phyloP scores from a whole-genome alignment of 1,140 invertebrate genomes.

The Hylaeus volcanicus region DNA sequence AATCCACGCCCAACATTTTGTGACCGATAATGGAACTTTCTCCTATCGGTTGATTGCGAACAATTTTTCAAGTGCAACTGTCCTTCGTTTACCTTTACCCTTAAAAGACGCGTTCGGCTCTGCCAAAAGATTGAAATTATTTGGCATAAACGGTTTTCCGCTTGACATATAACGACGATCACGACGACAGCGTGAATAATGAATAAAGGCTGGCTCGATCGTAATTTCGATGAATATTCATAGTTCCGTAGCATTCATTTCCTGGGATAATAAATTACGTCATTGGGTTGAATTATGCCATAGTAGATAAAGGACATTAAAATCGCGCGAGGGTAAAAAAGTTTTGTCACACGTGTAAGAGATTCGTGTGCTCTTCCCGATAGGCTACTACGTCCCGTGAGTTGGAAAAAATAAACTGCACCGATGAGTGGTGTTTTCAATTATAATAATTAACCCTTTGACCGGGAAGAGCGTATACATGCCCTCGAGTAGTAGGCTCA shows the following conservation, averaged over 20 bases:
- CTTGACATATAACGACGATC: neutral
- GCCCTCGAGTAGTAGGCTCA: no score
- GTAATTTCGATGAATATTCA: conserved; percentile 50
- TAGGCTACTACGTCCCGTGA: no score
- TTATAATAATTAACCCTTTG: neutral
- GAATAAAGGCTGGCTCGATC: neutral
- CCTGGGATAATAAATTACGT: conserved; percentile 14
- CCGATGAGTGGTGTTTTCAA: neutral
- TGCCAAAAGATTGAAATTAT: neutral
- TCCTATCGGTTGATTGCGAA: neutral
- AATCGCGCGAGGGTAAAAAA: neutral
- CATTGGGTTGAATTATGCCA: conserved; percentile 14
- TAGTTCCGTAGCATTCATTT: conserved; percentile 1
- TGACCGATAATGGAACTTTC: neutral
- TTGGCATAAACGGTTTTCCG: conserved; percentile 24
- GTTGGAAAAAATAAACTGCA: no score
- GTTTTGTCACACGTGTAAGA: no score
- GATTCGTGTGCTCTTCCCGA: neutral
- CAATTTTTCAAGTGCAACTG: neutral
- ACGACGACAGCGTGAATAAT: neutral
- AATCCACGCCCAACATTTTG: neutral
- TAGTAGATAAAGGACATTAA: neutral
- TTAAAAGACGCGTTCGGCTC: neutral
- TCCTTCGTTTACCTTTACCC: neutral
- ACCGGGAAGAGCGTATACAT: no score